Percentiles rank a stretch among this genome's conserved stretches.
Conservation (phyloP, 35 echinoderm and acorn worm genomes). For the Amphiura filiformis region DNA sequence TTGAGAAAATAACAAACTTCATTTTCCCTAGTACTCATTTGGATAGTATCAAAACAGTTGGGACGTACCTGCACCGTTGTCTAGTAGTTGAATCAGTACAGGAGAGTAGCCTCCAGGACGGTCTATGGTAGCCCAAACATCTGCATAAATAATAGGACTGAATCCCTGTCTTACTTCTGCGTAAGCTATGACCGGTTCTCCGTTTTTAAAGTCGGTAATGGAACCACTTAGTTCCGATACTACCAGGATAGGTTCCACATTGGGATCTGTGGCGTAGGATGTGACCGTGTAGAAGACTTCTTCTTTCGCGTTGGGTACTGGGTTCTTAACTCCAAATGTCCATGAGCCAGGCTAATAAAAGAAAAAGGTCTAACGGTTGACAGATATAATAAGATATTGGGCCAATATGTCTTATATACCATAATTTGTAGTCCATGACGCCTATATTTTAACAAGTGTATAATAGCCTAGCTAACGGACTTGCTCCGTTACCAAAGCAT, state of each 20-base stretch:
- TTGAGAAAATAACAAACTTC: no score
- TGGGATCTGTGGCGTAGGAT: constrained; percentile 21
- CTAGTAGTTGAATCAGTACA: constrained; percentile 25
- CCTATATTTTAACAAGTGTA: background rate
- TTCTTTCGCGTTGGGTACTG: background rate
- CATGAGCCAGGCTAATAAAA: background rate
- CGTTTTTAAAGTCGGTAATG: constrained; percentile 35
- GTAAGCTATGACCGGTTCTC: constrained; percentile 36
- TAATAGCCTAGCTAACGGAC: no score
- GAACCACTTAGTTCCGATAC: constrained; percentile 59
- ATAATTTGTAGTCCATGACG: background rate
- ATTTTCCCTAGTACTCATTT: background rate
- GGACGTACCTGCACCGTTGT: constrained; percentile 64
- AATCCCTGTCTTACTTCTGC: constrained; percentile 55
- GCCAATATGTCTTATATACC: background rate
- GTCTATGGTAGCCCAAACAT: constrained; percentile 49
- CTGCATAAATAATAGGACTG: constrained; percentile 49
- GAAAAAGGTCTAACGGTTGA: background rate
- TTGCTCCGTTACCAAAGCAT: no score
- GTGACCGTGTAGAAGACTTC: constrained; percentile 32
- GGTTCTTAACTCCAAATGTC: background rate
- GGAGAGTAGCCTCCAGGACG: constrained; percentile 35
- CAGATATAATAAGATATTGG: background rate
- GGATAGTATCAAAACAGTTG: background rate
- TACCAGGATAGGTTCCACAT: constrained; percentile 50